Evolutionary conservation across 2,113 vertebrate genomes (phyloP).

Genomic region (Ophiodon elongatus): DNA sequence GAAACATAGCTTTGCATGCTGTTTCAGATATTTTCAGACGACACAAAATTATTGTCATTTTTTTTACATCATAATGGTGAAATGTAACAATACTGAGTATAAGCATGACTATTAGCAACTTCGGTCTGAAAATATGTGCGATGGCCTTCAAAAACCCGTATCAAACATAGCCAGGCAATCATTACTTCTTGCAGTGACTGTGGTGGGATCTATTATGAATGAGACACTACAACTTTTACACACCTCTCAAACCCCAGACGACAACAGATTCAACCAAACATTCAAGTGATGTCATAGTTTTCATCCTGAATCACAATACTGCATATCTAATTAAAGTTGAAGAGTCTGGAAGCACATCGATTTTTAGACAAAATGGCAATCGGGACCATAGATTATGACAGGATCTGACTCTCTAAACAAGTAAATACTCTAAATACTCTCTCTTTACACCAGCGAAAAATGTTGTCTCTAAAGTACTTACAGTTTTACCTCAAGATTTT

Average conservation of each 20-base stretch:
- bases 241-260: slow-evolving; percentile 23
- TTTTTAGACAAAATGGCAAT: slow-evolving; percentile 49
- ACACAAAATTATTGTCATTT: slow-evolving; percentile 33
- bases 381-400: slow-evolving; percentile 38
- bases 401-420: slow-evolving; percentile 25
- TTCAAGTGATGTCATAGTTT: slow-evolving; percentile 40
- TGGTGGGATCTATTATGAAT: not conserved
- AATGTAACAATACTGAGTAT: slow-evolving; percentile 21
- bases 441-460: slow-evolving; percentile 31
- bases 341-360: slow-evolving; percentile 71
- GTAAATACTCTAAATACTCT: slow-evolving; percentile 17
- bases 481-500: not conserved
- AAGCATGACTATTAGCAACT: not conserved
- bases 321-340: slow-evolving; percentile 44
- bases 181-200: slow-evolving; percentile 36
- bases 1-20: slow-evolving; percentile 48
- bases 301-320: slow-evolving; percentile 46
- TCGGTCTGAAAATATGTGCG: slow-evolving; percentile 33
- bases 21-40: slow-evolving; percentile 60
- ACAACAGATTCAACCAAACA: slow-evolving; percentile 44
- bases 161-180: slow-evolving; percentile 28
- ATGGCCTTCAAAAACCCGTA: slow-evolving; percentile 35
- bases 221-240: slow-evolving; percentile 20
- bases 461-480: slow-evolving; percentile 34
- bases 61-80: slow-evolving; percentile 44